Percentiles rank a stretch among this genome's conserved stretches.
Evolutionary conservation across 2,888 invertebrate species (phyloP).

Genomic region (Lordiphosa andalusiaca): DNA sequence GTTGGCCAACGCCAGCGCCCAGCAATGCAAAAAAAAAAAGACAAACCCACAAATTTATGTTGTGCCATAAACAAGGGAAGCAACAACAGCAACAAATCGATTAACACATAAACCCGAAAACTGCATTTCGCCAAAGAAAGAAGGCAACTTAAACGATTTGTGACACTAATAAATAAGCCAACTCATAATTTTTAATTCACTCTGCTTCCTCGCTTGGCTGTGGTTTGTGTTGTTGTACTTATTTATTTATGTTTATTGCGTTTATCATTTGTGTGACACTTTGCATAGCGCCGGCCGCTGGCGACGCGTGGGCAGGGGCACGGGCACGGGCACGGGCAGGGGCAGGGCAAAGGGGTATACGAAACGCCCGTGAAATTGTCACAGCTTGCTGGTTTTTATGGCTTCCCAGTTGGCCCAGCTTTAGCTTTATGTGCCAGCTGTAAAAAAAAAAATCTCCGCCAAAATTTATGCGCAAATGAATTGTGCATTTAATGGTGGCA

Average conservation of each 20-base stretch:
- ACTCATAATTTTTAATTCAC: slow-evolving; percentile 17
- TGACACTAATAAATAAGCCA: slow-evolving; percentile 70
- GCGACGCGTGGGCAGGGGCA: slow-evolving; percentile 41
- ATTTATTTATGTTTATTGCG: slow-evolving; percentile 75
- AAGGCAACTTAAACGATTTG: slow-evolving; percentile 65
- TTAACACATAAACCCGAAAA: slow-evolving; percentile 56
- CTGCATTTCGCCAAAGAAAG: slow-evolving; percentile 15
- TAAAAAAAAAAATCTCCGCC: slow-evolving; percentile 36
- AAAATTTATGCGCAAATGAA: slow-evolving; percentile 71
- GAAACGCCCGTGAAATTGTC: slow-evolving; percentile 66
- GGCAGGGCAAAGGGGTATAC: background rate
- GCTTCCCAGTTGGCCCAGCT: slow-evolving; percentile 17
- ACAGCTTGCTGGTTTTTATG: slow-evolving; percentile 68
- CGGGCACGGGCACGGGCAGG: background rate
- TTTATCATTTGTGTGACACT: slow-evolving; percentile 74
- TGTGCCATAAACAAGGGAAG: slow-evolving; percentile 32
- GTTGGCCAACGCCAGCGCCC: slow-evolving; percentile 17
- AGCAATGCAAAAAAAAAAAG: background rate
- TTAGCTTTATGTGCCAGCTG: slow-evolving; percentile 23
- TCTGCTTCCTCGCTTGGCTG: slow-evolving; percentile 11
- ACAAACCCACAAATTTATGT: slow-evolving; percentile 46
- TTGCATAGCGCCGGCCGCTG: slow-evolving; percentile 67
- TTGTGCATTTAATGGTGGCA: slow-evolving; percentile 67
- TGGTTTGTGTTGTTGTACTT: slow-evolving; percentile 34
- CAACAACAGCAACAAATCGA: slow-evolving; percentile 47